Evolutionary conservation across 1,140 invertebrate species (phyloP), one percentile per base, ranked within the genome.

Genomic region (Pteromalus puparum): DNA sequence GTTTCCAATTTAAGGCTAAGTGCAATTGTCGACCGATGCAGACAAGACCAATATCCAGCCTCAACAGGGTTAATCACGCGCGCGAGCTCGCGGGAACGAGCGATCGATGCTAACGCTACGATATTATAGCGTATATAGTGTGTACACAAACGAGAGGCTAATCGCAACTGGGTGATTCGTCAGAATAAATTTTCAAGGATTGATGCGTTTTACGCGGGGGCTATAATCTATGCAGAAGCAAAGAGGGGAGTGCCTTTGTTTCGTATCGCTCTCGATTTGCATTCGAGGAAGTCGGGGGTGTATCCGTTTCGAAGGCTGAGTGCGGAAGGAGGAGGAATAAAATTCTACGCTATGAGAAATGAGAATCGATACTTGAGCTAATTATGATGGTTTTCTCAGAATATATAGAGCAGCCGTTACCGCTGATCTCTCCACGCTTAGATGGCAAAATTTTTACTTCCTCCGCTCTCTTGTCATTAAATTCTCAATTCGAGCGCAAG

Each of bases 1-100:
- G 65, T 70, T 67, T 83, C 34, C 18, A 67, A 76, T 70, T 76
- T 46, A 76, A 82, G 28, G 73, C 53, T 13, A 74, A 74, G n/a
- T 68, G 61, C 72, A 83, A 83, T 76, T 83, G 61, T 68, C 24
- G 42, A 24, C 3, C 28, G 4, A 38, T 21, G 72, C 26, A n/a
- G 38, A 42, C 21, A 74, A 75, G 46, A 76, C 61, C 74, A 83
- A 70, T 83, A 83, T 15, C 24, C 21, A 75, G 73, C 81, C 61
- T 38, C 38, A 68, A 53, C 61, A 9, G 10, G 65, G 38, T 77
- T 77, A 70, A 76, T 83, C 61, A 68, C 26, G n/a, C 18, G n/a
- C 18, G n/a, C 42, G 6, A 18, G 0, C 28, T 30, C 38, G 65
- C 48, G 30, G 30, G 30, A 0, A 34, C 30, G 30, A 34, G 30